These are phyloP conservation scores for Cheilosia urbana DNA, from an alignment of 2,888 invertebrate genomes.

Conservation along the genomic window DNA sequence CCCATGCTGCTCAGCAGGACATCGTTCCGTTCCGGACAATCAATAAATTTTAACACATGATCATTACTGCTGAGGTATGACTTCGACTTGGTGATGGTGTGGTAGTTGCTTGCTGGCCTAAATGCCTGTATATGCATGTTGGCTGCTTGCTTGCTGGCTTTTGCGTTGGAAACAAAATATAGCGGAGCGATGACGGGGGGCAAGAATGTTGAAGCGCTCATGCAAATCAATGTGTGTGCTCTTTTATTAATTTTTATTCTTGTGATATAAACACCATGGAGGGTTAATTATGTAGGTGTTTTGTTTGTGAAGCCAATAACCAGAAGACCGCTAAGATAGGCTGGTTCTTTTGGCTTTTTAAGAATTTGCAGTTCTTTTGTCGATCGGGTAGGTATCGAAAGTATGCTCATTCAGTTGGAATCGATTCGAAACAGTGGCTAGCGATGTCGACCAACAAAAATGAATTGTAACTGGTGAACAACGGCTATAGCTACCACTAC, in stretches of 20 bases:
- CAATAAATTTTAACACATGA: conserved; percentile 84
- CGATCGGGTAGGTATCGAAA: no score
- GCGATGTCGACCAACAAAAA: no score
- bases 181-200: conserved; percentile 17
- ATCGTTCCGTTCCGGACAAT: conserved; percentile 81
- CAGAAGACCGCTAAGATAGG: not conserved
- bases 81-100: conserved; percentile 5
- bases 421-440: no score
- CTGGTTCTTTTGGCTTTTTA: not conserved
- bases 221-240: conserved; percentile 56
- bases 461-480: no score
- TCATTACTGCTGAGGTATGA: conserved; percentile 77
- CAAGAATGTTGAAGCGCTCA: conserved; percentile 45
- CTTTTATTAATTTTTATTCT: conserved; percentile 48
- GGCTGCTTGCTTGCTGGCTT: not conserved
- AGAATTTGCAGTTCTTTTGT: not conserved
- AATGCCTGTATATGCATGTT: conserved; percentile 32
- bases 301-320: conserved; percentile 48
- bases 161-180: not conserved
- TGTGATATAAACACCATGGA: conserved; percentile 48
- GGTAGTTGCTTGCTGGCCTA: conserved; percentile 30
- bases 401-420: no score
- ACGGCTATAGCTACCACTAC: no score
- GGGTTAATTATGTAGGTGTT: conserved; percentile 72
- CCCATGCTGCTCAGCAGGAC: conserved; percentile 83